Conservation (phyloP, 37 sponge, comb jelly and placozoan genomes). For the Halisarca cf. caerulea region DNA sequence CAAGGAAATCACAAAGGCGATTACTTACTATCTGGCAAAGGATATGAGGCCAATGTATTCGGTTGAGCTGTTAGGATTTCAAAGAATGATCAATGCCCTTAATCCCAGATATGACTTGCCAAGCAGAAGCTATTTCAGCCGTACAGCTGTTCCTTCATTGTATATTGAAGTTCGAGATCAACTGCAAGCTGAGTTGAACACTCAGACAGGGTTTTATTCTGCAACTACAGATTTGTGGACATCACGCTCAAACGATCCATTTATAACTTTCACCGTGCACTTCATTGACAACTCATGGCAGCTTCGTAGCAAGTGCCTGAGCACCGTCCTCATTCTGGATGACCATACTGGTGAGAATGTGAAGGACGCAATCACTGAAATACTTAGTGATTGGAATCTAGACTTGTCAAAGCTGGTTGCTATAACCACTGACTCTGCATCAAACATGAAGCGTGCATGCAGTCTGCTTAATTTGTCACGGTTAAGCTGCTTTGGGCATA, state of each 20-base stretch:
- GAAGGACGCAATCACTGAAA: background rate
- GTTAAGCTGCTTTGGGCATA: conserved; percentile 33
- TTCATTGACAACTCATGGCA: conserved; percentile 36
- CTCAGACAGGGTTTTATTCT: background rate
- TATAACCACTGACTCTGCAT: conserved; percentile 14
- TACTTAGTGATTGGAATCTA: conserved; percentile 1
- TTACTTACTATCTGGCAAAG: conserved; percentile 5
- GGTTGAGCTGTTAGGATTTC: conserved; percentile 4
- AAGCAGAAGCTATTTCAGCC: conserved; percentile 21
- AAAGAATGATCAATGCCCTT: background rate
- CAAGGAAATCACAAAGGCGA: conserved; percentile 3
- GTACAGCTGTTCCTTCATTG: conserved; percentile 20
- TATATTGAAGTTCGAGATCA: background rate
- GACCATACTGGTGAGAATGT: conserved; percentile 54
- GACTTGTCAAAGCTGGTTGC: background rate
- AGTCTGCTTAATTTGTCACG: background rate
- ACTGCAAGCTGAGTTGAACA: background rate
- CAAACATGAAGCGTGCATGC: conserved; percentile 26
- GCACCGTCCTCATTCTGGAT: conserved; percentile 16
- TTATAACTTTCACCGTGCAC: conserved; percentile 39
- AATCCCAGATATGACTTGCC: conserved; percentile 19
- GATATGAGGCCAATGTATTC: conserved; percentile 14
- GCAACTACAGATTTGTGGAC: conserved; percentile 51
- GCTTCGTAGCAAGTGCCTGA: conserved; percentile 23
- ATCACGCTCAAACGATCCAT: conserved; percentile 14